Evolutionary conservation across 2,113 vertebrate genomes (phyloP), one percentile per base, ranked within the genome.

Genomic region (Neofelis nebulosa): DNA sequence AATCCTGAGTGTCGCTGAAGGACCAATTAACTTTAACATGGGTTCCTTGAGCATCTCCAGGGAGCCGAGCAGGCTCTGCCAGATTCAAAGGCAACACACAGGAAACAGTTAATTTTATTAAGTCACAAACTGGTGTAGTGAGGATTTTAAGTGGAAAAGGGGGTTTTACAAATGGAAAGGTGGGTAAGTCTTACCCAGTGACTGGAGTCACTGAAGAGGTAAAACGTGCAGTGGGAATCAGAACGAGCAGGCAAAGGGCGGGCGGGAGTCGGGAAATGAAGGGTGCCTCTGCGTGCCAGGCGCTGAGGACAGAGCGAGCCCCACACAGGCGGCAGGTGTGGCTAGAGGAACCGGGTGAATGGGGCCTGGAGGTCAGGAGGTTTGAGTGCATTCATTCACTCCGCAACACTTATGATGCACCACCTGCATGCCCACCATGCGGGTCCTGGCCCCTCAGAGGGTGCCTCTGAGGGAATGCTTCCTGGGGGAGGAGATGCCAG

Each of bases 211-310:
- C 7, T 0, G 5, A 38, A 21, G 61, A 76, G 36, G 45, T 9
- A 19, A 78, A 27, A 33, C 3, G 14, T 25, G 57, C 15, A 9
- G 55, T 0, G 12, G 55, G 76, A 7, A 0, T 19, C 4, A 4
- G 10, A 27, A 31, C 0, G 21, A 63, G 61, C 4, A 2, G 69
- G 25, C 74, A 11, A 10, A 52, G 83, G 55, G 14, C 8, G 13
- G 69, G 41, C 0, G 0, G 5, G 12, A 50, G 45, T 19, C 0
- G 0, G 82, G 57, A 9, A 38, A 2, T 27, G 36, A 36, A 3
- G 0, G 3, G 94, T 15, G 33, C 25, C 23, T 31, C 71, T 15
- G 5, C 1, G 19, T n/a, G 25, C 38, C 48, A 48, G 52, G 48
- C 36, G 12, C 5, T 29, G 68, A 81, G 63, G 50, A 29, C 12